Conservation (phyloP, 2,113 vertebrate species). For the Emydura subglobosa region DNA sequence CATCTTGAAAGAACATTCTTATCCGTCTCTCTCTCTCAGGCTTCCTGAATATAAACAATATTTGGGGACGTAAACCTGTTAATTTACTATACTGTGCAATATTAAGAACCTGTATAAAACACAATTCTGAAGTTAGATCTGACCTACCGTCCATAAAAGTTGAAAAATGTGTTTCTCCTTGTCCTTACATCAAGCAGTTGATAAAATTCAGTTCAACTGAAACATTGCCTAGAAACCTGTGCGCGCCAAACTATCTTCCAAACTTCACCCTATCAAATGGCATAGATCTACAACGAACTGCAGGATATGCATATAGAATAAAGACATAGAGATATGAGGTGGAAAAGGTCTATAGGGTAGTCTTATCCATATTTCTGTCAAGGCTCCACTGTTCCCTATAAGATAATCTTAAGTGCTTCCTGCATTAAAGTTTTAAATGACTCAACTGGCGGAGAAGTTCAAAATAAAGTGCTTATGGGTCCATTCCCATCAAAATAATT, state of each 20-base stretch:
- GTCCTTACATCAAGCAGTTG: not conserved
- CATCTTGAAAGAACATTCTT: not conserved
- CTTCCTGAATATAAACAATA: not conserved
- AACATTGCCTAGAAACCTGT: not conserved
- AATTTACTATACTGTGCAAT: not conserved
- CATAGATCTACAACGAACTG: accelerated
- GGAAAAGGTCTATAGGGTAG: not conserved
- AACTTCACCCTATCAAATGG: not conserved
- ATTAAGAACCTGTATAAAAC: not conserved
- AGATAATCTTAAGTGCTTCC: conserved; percentile 12
- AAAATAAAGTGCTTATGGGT: conserved; percentile 15
- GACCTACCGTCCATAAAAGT: not conserved
- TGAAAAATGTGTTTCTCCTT: not conserved
- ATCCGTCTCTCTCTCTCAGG: not conserved
- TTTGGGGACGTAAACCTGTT: not conserved
- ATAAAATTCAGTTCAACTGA: not conserved
- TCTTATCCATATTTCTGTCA: conserved; percentile 24
- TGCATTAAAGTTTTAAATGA: conserved; percentile 66
- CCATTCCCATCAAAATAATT: conserved; percentile 51
- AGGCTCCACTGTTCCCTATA: not conserved
- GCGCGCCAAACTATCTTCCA: not conserved
- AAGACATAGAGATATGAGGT: not conserved
- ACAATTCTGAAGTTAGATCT: not conserved
- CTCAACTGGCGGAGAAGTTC: not conserved
- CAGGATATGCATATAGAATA: not conserved